These are phyloP conservation scores for Otocyon megalotis DNA, from an alignment of 2,113 vertebrate species.

Conservation along the genomic window DNA sequence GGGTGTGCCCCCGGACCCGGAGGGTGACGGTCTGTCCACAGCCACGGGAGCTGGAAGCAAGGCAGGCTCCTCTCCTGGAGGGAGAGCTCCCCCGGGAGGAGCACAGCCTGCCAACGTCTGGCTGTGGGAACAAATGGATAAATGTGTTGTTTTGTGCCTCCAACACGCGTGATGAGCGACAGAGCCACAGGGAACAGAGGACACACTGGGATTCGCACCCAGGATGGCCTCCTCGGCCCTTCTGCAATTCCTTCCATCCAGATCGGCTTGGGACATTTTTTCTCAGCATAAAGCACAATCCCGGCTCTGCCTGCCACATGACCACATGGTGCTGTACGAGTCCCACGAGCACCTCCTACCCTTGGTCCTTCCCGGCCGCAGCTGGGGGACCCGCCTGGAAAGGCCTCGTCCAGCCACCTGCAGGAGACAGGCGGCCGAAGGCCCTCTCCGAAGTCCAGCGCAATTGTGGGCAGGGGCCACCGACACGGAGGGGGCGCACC, in stretches of 20 bases:
- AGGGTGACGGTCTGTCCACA: accelerated
- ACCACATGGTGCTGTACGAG: accelerated
- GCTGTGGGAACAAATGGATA: accelerated
- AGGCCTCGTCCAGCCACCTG: neutral
- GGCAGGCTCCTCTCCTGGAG: neutral
- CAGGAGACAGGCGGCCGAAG: neutral
- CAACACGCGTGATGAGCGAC: accelerated
- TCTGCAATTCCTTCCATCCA: neutral
- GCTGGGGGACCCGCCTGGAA: accelerated
- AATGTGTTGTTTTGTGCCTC: accelerated
- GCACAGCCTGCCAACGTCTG: accelerated
- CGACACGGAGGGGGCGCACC: accelerated
- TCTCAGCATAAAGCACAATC: neutral
- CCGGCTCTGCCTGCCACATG: neutral
- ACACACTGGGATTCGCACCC: neutral
- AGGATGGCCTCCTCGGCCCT: accelerated
- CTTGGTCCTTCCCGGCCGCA: accelerated
- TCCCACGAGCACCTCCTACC: accelerated
- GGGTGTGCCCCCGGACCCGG: accelerated
- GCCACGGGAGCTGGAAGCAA: accelerated
- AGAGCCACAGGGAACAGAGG: neutral
- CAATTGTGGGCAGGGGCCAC: neutral
- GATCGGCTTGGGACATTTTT: accelerated
- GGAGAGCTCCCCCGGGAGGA: neutral
- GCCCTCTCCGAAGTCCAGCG: accelerated